These are phyloP conservation scores for Strix occidentalis DNA, from an alignment of 2,797 vertebrate genomes.

Conservation along the genomic window DNA sequence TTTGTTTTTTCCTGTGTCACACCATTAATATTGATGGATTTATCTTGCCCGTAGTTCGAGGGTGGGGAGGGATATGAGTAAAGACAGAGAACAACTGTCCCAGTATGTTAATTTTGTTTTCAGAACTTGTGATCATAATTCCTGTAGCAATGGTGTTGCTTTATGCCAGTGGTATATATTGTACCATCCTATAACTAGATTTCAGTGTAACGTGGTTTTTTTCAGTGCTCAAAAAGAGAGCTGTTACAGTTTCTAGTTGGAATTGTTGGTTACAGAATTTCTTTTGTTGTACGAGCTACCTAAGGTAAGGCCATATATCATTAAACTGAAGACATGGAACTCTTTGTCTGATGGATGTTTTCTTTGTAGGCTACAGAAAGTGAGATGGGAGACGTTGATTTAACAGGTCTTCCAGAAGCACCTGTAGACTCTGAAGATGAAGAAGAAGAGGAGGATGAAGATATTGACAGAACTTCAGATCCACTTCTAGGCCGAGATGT, in stretches of 20 bases:
- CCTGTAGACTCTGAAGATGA: slow-evolving; percentile 97
- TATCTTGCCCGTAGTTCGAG: not conserved
- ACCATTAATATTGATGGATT: not conserved
- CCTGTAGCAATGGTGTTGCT: not conserved
- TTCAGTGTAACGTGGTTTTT: not conserved
- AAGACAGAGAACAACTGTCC: not conserved
- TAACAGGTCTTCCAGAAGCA: slow-evolving; percentile 94
- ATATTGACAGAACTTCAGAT: slow-evolving; percentile 91
- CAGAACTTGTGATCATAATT: not conserved
- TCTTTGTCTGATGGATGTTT: not conserved
- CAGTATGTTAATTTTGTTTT: not conserved
- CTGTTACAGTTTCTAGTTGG: not conserved
- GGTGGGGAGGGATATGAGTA: not conserved
- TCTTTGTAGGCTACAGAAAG: slow-evolving; percentile 91
- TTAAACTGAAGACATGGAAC: not conserved
- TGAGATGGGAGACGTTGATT: slow-evolving; percentile 94
- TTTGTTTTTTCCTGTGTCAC: not conserved
- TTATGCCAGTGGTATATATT: not conserved
- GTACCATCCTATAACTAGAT: not conserved
- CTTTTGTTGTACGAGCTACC: not conserved
- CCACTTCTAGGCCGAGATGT: slow-evolving; percentile 89
- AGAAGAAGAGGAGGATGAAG: slow-evolving; percentile 96
- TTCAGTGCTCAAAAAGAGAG: not conserved
- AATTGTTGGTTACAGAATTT: not conserved
- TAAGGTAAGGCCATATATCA: not conserved